A percentile compares a stretch with the other conserved stretches of the same genome.
phyloP scores from a whole-genome alignment of 2,113 vertebrate species.

The Columbina picui region DNA sequence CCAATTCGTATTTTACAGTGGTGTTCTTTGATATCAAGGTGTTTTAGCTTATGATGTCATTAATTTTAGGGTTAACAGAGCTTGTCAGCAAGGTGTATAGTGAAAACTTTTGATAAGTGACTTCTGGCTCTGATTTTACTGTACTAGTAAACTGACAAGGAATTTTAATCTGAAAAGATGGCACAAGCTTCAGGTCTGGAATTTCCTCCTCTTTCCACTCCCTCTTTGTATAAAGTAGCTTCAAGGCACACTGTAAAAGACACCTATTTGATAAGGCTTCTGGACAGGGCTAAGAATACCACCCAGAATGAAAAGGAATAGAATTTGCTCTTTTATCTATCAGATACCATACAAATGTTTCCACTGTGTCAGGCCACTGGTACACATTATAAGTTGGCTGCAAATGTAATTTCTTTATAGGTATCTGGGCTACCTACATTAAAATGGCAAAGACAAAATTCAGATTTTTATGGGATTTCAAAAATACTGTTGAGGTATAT shows the following conservation, averaged over 20 bases:
- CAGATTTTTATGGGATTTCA: background rate
- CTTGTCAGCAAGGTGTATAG: background rate
- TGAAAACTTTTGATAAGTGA: background rate
- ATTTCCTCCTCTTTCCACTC: slow-evolving; percentile 1
- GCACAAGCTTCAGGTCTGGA: slow-evolving; percentile 8
- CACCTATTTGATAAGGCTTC: slow-evolving; percentile 18
- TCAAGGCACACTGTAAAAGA: background rate
- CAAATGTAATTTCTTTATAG: background rate
- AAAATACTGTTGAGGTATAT: background rate
- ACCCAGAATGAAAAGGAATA: background rate
- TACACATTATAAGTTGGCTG: background rate
- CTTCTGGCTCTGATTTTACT: slow-evolving; percentile 6
- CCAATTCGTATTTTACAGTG: background rate
- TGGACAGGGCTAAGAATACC: background rate
- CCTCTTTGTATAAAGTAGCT: background rate
- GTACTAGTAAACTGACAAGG: background rate
- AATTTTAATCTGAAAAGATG: slow-evolving; percentile 38
- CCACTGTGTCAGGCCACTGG: background rate
- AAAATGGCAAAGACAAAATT: background rate
- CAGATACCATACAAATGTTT: background rate
- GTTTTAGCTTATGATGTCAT: background rate
- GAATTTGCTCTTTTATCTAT: slow-evolving; percentile 9
- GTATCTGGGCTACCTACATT: background rate
- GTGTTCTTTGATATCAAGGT: background rate
- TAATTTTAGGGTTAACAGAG: background rate